Percentiles rank a stretch among this genome's conserved stretches.
phyloP scores from a whole-genome alignment of 2,113 vertebrate species.

The Cyanoramphus novaezelandiae region DNA sequence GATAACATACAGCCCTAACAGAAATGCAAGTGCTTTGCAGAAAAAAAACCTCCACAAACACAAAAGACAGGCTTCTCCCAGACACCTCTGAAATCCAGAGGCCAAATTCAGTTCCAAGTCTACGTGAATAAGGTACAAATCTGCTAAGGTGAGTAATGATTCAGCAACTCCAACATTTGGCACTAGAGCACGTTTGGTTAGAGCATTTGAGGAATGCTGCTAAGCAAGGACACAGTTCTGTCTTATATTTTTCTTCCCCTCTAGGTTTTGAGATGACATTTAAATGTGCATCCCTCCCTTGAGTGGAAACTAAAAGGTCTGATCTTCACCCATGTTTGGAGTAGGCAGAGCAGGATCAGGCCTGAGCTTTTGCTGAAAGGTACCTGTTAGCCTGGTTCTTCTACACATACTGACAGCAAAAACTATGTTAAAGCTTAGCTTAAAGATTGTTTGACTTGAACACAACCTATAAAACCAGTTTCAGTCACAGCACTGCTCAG shows the following conservation, averaged over 20 bases:
- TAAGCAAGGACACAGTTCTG: not conserved
- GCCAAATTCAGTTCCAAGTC: not conserved
- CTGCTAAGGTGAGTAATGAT: not conserved
- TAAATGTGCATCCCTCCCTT: not conserved
- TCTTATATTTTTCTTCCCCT: not conserved
- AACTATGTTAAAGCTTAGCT: not conserved
- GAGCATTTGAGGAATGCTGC: not conserved
- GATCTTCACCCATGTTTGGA: not conserved
- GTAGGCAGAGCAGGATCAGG: not conserved
- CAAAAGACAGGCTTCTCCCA: not conserved
- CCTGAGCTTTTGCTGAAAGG: not conserved
- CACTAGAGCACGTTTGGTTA: not conserved
- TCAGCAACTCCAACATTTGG: not conserved
- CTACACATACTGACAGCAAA: not conserved
- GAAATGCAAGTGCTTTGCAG: not conserved
- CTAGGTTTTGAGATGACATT: not conserved
- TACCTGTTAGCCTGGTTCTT: not conserved
- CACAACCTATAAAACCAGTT: not conserved
- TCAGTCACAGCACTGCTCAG: not conserved
- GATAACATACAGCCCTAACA: not conserved
- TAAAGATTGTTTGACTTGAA: not conserved
- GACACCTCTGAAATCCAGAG: not conserved
- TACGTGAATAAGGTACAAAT: not conserved
- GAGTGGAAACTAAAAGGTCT: not conserved
- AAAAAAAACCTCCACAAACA: not conserved